These are phyloP conservation scores for Trilocha varians DNA, from an alignment of 2,888 invertebrate genomes.

Conservation along the genomic window DNA sequence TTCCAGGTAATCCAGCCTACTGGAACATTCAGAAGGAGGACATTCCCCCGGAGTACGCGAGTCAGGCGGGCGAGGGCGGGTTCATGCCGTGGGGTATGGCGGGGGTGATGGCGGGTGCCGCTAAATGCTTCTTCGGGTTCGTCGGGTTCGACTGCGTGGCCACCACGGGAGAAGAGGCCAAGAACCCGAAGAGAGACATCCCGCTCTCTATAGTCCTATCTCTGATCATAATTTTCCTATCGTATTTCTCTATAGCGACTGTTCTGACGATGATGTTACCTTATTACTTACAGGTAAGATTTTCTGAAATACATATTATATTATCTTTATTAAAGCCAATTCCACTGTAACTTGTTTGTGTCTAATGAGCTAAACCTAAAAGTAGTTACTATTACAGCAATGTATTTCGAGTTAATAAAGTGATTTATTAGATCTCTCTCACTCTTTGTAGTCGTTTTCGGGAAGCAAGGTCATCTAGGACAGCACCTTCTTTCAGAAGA, in stretches of 20 bases:
- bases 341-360: too few species aligned
- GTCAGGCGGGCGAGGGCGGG: constrained; percentile 84
- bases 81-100: constrained; percentile 93
- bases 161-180: constrained; percentile 94
- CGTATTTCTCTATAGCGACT: constrained; percentile 93
- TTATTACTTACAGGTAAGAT: constrained; percentile 84
- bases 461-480: too few species aligned
- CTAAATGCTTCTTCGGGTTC: constrained; percentile 93
- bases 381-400: too few species aligned
- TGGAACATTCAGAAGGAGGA: constrained; percentile 81
- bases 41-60: constrained; percentile 63
- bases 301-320: constrained; percentile 95
- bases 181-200: constrained; percentile 92
- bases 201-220: constrained; percentile 92
- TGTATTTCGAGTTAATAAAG: too few species aligned
- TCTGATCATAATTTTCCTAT: constrained; percentile 85
- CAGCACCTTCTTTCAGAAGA: too few species aligned
- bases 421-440: too few species aligned
- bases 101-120: constrained; percentile 90
- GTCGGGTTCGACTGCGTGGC: constrained; percentile 97
- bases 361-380: too few species aligned
- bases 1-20: constrained; percentile 80
- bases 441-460: too few species aligned
- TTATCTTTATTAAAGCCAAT: too few species aligned
- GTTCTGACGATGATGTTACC: constrained; percentile 96